Conservation (phyloP, 2,888 invertebrate species). For the Drosophila melanocephala region DNA sequence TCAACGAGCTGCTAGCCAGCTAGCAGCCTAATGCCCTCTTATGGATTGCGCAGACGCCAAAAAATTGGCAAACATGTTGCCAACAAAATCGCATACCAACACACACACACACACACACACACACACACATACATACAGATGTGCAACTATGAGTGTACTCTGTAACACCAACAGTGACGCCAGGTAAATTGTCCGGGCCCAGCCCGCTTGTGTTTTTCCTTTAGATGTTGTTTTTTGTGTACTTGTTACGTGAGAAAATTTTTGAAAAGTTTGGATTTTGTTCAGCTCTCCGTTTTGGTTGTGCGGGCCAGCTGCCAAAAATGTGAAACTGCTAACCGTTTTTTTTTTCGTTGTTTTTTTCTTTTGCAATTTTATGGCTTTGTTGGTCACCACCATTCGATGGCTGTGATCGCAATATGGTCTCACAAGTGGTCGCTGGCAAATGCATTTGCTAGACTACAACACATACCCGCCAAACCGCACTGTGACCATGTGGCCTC, state of each 20-base stretch:
- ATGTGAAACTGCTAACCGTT: conserved; percentile 65
- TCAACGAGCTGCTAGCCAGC: conserved; percentile 10
- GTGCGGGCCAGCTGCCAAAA: conserved; percentile 62
- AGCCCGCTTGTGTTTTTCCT: conserved; percentile 57
- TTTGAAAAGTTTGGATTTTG: conserved; percentile 64
- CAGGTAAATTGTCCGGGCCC: conserved; percentile 63
- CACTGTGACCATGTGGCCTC: conserved; percentile 60
- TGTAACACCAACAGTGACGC: conserved; percentile 38
- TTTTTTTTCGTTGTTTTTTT: conserved; percentile 40
- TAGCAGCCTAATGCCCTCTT: conserved; percentile 69
- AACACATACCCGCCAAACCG: conserved; percentile 21
- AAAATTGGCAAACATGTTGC: conserved; percentile 74
- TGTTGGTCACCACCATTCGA: conserved; percentile 42
- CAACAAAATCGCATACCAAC: conserved; percentile 51
- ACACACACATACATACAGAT: conserved; percentile 22
- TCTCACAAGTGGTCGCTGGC: conserved; percentile 31
- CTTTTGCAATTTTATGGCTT: conserved; percentile 54
- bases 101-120: conserved; percentile 27
- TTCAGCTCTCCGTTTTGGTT: conserved; percentile 38
- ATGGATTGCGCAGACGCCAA: conserved; percentile 77
- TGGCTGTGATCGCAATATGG: conserved; percentile 19
- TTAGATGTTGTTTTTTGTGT: conserved; percentile 53
- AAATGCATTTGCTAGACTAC: conserved; percentile 60
- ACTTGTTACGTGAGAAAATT: conserved; percentile 80
- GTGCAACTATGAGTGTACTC: conserved; percentile 18